phyloP scores from a whole-genome alignment of 37 sponge, comb jelly and placozoan species.

The Spongilla lacustris region DNA sequence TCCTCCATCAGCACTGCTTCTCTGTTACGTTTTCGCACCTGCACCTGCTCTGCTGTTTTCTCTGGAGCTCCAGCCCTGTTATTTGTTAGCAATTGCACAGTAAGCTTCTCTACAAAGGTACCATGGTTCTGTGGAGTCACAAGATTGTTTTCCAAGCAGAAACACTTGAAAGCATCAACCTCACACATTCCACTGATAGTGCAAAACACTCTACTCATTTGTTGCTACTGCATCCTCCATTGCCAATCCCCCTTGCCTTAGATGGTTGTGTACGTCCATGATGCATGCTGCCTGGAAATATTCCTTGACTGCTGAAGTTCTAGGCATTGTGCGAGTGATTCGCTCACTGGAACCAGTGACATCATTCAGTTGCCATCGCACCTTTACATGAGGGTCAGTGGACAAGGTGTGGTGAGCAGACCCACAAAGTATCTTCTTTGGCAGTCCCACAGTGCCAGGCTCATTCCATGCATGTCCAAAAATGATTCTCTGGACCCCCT shows the following conservation, averaged over 20 bases:
- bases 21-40: background rate
- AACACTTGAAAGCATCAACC: background rate
- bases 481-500: background rate
- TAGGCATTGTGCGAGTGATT: background rate
- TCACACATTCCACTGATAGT: background rate
- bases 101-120: background rate
- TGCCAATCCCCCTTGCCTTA: background rate
- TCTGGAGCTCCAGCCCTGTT: background rate
- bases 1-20: too few relatives aligned
- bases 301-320: background rate
- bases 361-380: background rate
- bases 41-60: background rate
- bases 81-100: background rate
- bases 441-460: background rate
- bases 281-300: background rate
- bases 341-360: background rate
- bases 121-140: background rate
- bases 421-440: conserved; percentile 1
- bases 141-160: background rate
- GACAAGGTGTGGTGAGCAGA: conserved; percentile 1
- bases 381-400: background rate
- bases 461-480: background rate
- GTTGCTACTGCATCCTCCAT: background rate
- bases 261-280: background rate
- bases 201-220: background rate